These are phyloP conservation scores for Blastobasis adustella DNA, from an alignment of 2,888 invertebrate genomes.

Conservation along the genomic window DNA sequence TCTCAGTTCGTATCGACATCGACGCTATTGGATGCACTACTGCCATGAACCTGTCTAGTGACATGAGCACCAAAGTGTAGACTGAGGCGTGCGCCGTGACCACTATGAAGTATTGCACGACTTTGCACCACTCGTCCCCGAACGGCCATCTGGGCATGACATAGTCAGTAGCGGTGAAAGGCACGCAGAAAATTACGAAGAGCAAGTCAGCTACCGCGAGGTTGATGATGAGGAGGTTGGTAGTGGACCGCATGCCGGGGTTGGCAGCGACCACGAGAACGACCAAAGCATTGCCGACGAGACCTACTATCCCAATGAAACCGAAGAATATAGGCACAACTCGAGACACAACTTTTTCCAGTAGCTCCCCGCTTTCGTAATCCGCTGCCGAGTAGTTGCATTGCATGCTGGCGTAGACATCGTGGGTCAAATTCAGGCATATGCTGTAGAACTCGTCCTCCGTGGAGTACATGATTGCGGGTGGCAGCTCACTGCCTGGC, in stretches of 20 bases:
- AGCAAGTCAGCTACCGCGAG: constrained; percentile 92
- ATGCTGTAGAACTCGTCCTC: constrained; percentile 63
- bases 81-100: constrained; percentile 95
- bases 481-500: not conserved
- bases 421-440: constrained; percentile 55
- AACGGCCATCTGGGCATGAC: constrained; percentile 93
- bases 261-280: constrained; percentile 91
- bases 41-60: constrained; percentile 92
- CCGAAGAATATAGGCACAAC: constrained; percentile 90
- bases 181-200: constrained; percentile 95
- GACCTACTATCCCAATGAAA: constrained; percentile 88
- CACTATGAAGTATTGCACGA: constrained; percentile 92
- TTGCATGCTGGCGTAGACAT: constrained; percentile 43
- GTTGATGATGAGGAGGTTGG: constrained; percentile 93
- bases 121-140: constrained; percentile 91
- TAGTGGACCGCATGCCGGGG: constrained; percentile 94
- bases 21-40: constrained; percentile 94
- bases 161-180: constrained; percentile 94
- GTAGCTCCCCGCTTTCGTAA: constrained; percentile 65
- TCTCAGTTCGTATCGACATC: constrained; percentile 88
- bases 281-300: constrained; percentile 91
- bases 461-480: constrained; percentile 43
- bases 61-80: constrained; percentile 95
- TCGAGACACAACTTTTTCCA: constrained; percentile 79
- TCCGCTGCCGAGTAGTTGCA: constrained; percentile 59